Base-by-base conservation (phyloP, 2,113 vertebrate genomes). In the Charadrius vociferus region DNA sequence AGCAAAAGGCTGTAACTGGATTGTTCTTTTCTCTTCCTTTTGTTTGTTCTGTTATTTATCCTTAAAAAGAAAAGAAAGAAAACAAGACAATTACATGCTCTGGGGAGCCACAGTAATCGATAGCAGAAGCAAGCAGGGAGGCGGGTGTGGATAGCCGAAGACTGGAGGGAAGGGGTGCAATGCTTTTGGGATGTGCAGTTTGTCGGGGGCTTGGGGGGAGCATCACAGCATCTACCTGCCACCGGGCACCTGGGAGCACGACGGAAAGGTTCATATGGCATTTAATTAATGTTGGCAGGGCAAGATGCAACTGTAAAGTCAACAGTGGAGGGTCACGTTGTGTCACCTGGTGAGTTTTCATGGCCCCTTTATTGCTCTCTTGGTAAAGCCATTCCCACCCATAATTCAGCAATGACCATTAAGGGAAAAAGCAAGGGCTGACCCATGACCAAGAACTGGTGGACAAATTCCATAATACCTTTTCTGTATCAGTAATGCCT, bases 151-250 rank as follows among this genome's bases (percentile, higher is more conserved):
- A 5, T 5, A 21, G 83, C 45, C 17, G 62, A 39, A 47, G 50
- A 20, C 27, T 22, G 36, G 41, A 36, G 55, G 2, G 22, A 29
- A 39, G 14, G 63, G 58, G 9, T 1, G 0, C 0, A 3, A 23
- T 4, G 61, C 8, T 71, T 13, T 58, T 0, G 5, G 63, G 75
- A 26, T 0, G 5, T 10, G 4, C 8, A 1, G 6, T 13, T 32
- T 71, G 56, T 50, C 18, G n/a, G 71, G 82, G 21, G 59, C 12
- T 17, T 12, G 1, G 23, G 58, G 19, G 16, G 17, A 75, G 8
- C 62, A 10, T 8, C 39, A 41, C 36, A 17, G 3, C 36, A 29
- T 22, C 39, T 1, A 0, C 0, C 0, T 1, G 20, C 13, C 20
- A 43, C 72, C 2, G 8, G 19, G 17, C 16, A 2, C 49, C 27